phyloP scores from a whole-genome alignment of 2,888 invertebrate species.

The Coelopa pilipes region DNA sequence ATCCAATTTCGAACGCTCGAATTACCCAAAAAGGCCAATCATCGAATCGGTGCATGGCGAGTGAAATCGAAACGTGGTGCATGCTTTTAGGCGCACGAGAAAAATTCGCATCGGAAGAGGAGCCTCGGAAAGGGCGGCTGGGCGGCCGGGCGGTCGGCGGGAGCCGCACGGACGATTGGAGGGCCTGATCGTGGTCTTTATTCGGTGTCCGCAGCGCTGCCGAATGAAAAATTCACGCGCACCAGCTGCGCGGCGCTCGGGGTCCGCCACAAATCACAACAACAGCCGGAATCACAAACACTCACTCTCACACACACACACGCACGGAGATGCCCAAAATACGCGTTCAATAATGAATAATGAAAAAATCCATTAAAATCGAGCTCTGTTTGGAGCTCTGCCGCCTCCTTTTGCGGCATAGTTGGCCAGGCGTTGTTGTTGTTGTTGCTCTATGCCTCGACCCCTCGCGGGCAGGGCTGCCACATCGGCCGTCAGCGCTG shows the following conservation, averaged over 20 bases:
- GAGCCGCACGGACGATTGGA: no score
- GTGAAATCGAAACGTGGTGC: no score
- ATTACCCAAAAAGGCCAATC: no score
- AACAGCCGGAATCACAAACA: not conserved
- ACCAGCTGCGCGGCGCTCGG: not conserved
- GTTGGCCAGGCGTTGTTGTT: no score
- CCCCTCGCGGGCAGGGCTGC: not conserved
- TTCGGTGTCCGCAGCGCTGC: no score
- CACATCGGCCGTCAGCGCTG: no score
- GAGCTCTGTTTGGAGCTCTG: not conserved
- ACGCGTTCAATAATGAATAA: constrained; percentile 21
- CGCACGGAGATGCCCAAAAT: not conserved
- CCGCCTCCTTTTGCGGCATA: not conserved
- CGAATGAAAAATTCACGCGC: constrained; percentile 9
- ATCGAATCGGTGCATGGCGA: no score
- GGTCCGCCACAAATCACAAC: not conserved
- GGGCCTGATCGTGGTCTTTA: no score
- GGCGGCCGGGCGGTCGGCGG: no score
- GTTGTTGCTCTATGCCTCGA: not conserved
- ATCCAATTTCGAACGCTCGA: no score
- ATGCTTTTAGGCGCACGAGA: not conserved
- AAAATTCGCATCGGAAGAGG: not conserved
- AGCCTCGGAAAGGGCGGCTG: no score
- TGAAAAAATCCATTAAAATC: constrained; percentile 15
- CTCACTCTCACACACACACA: not conserved